Base-by-base conservation (phyloP, 2,888 invertebrate genomes). In the Myopa tessellatipennis region DNA sequence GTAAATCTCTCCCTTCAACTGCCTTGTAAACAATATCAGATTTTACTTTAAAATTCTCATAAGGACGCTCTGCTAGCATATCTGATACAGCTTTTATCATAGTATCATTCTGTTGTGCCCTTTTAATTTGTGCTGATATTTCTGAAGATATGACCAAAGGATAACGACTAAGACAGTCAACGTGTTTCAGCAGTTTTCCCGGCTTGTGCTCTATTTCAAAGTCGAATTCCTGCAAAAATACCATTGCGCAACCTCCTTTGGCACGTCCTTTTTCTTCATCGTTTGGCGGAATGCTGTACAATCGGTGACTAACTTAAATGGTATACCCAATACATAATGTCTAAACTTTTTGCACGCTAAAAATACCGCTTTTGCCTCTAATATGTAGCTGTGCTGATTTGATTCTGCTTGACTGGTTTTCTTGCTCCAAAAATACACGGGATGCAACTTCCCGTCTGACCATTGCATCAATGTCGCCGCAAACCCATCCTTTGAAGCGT, bases 1-100 rank as follows among this genome's bases (percentile, higher is more conserved):
- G 18, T 5, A 80, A n/a, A 61, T 80, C 79, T 12, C 63, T 34
- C 0, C 92, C 8, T 84, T 94, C 84, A 91, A 93, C 34, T 90
- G 93, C 88, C 82, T 90, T 82, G 90, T 58, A 58, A 6, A 58
- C n/a, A 58, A 58, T 58, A 10, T 58, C n/a, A 58, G 4, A 16
- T 58, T 58, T 58, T 12, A 58, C n/a, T 58, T 12, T 58, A 58
- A 58, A 58, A 10, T 16, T 26, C 18, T 18, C 36, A 71, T 40
- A 55, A 34, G 78, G 75, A 12, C 71, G 60, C 12, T 52, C 38
- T 26, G 52, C 68, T 5, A 80, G 58, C 8, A 81, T 67, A 55
- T 76, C 71, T 4, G 52, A n/a, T 5, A 80, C 50, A 26, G 79
- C 79, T 58, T 76, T 78, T 2, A 81, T 52, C 18, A 75, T 63